Base-by-base conservation (phyloP, 2,113 vertebrate species). In the Percina caprodes region DNA sequence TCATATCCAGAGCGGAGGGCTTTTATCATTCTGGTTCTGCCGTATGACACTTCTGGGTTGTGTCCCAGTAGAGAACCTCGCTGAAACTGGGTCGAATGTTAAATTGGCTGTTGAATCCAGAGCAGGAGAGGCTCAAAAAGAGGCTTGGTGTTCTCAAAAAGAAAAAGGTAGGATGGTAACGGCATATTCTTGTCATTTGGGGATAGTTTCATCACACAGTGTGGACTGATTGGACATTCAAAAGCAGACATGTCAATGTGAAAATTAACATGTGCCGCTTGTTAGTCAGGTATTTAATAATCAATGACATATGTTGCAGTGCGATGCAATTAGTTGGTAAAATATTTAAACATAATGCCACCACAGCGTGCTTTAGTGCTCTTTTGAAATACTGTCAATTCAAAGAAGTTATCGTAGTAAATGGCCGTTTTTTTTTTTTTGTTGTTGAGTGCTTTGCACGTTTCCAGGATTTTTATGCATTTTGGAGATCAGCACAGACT, bases 31-130 rank as follows among this genome's bases (percentile, higher is more conserved):
- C 88, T 76, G 86, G 85, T 89, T 93, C 79, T 92, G 88, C 88
- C 78, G 84, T 24, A 88, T 95, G 95, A 95, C 95, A 95, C 94
- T 95, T 95, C 92, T 95, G 85, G 94, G 94, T 95, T 93, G 92
- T 35, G 90, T 94, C 94, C 94, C 94, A 85, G 91, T 83, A 92
- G 94, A 92, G 91, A 92, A 83, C 88, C 91, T 87, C 35, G 65
- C 76, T 48, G 90, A 93, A 95, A 95, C 87, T 94, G 94, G 94
- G 94, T 94, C 92, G 89, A 90, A 90, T 93, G 91, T 93, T 91
- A 93, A 91, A 93, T 88, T 83, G 90, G 90, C 92, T 83, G 92
- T 82, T 88, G 89, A 92, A 91, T 92, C 85, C 89, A 74, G 88
- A 93, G 90, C 75, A 49, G 77, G 65, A 84, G 84, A 74, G 69